Conservation (phyloP, 1,140 invertebrate species). For the Vollenhovia emeryi region DNA sequence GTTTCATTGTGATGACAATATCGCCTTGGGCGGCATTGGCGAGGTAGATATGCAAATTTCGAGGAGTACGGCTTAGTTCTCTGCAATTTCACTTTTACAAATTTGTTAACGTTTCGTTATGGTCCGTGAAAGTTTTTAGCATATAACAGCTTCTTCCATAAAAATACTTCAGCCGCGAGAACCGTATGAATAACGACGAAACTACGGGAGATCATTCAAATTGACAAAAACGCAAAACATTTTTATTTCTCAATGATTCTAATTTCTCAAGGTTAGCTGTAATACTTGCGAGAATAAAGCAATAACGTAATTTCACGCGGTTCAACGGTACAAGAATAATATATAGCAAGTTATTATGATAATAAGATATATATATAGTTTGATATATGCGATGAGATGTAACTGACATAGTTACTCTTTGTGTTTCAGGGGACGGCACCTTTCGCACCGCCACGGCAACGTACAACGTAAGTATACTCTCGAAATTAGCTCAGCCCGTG, state of each 20-base stretch:
- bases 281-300: not conserved
- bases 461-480: constrained; percentile 81
- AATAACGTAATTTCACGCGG: not conserved
- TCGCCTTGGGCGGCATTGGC: constrained; percentile 81
- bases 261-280: not conserved
- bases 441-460: constrained; percentile 81
- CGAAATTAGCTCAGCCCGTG: not conserved
- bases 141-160: not conserved
- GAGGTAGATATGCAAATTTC: constrained; percentile 78
- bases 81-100: constrained; percentile 66
- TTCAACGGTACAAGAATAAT: not conserved
- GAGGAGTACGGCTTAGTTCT: constrained; percentile 63
- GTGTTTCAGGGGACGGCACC: constrained; percentile 81
- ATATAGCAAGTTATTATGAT: not conserved
- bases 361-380: not conserved
- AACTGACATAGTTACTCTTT: constrained; percentile 41
- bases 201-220: not conserved
- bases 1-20: constrained; percentile 83
- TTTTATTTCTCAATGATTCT: not conserved
- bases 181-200: not conserved
- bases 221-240: not conserved
- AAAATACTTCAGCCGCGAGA: constrained; percentile 17
- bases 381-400: not conserved
- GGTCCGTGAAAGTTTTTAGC: constrained; percentile 9
- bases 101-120: constrained; percentile 51